These are phyloP conservation scores for Lamellibrachia satsuma DNA, from an alignment of 2,888 invertebrate genomes.

Conservation along the genomic window DNA sequence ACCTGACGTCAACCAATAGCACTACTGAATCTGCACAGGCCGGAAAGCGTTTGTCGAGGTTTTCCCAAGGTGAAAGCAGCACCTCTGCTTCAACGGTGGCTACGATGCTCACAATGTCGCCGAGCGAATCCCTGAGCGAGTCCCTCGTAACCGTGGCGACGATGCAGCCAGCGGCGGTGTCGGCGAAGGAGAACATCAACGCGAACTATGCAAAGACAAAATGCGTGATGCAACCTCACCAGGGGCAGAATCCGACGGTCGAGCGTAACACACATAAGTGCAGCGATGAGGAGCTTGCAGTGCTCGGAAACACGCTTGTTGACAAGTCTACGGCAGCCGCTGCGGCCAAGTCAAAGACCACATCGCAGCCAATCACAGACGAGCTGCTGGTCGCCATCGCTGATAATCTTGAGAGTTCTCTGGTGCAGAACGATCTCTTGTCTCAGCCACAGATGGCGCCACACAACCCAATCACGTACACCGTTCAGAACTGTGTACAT, in stretches of 20 bases:
- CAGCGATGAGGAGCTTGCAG: constrained; percentile 68
- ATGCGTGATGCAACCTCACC: constrained; percentile 76
- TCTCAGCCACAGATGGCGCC: constrained; percentile 47
- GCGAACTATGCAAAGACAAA: constrained; percentile 53
- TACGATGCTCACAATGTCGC: constrained; percentile 72
- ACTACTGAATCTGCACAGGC: background rate
- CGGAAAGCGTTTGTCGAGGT: background rate
- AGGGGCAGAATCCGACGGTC: constrained; percentile 84
- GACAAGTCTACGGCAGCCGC: constrained; percentile 43
- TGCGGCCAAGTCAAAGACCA: background rate
- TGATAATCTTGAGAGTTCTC: constrained; percentile 59
- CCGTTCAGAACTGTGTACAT: background rate
- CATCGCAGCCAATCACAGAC: constrained; percentile 31
- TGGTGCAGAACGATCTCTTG: constrained; percentile 68
- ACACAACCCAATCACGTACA: background rate
- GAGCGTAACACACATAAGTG: constrained; percentile 77
- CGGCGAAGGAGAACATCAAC: constrained; percentile 35
- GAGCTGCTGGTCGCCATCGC: constrained; percentile 56
- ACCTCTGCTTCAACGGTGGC: constrained; percentile 71
- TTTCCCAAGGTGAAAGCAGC: constrained; percentile 51
- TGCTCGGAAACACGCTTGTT: constrained; percentile 64
- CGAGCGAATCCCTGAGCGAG: constrained; percentile 65
- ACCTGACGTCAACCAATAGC: background rate
- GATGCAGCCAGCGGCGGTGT: constrained; percentile 20
- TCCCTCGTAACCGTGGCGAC: background rate